Conservation (phyloP, 1,140 invertebrate species). For the Drosophila micromelanica region DNA sequence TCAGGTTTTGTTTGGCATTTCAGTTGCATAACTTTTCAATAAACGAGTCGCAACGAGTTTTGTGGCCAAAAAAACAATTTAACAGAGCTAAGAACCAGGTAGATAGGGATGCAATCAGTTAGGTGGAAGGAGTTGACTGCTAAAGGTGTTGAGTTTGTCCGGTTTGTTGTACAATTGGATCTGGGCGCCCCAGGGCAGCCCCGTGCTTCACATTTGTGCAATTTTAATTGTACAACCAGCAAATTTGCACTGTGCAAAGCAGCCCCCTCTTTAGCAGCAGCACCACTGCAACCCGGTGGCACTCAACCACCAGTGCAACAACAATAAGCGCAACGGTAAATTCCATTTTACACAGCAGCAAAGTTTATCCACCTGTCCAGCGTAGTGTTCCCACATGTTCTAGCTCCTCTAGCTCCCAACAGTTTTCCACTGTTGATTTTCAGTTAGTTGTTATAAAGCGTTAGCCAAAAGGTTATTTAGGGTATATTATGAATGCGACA, state of each 20-base stretch:
- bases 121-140: not conserved
- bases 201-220: conserved; percentile 48
- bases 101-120: not conserved
- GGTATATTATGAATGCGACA: not conserved
- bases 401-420: not conserved
- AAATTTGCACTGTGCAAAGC: conserved; percentile 41
- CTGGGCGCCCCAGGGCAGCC: conserved; percentile 44
- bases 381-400: conserved; percentile 28
- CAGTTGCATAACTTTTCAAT: conserved; percentile 69
- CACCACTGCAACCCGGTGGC: too few species aligned
- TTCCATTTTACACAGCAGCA: conserved; percentile 44
- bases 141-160: conserved; percentile 27
- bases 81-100: conserved; percentile 13
- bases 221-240: conserved; percentile 60
- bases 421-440: conserved; percentile 44
- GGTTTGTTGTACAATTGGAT: conserved; percentile 70
- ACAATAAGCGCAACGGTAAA: conserved; percentile 43
- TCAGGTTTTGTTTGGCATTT: conserved; percentile 34
- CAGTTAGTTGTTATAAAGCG: conserved; percentile 25
- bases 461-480: not conserved
- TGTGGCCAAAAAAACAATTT: conserved; percentile 63
- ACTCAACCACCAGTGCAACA: conserved; percentile 16
- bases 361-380: conserved; percentile 50
- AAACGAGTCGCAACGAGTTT: conserved; percentile 63
- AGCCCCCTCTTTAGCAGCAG: not conserved